Base-by-base conservation (phyloP, 2,797 vertebrate genomes). In the Phataginus tetradactyla region DNA sequence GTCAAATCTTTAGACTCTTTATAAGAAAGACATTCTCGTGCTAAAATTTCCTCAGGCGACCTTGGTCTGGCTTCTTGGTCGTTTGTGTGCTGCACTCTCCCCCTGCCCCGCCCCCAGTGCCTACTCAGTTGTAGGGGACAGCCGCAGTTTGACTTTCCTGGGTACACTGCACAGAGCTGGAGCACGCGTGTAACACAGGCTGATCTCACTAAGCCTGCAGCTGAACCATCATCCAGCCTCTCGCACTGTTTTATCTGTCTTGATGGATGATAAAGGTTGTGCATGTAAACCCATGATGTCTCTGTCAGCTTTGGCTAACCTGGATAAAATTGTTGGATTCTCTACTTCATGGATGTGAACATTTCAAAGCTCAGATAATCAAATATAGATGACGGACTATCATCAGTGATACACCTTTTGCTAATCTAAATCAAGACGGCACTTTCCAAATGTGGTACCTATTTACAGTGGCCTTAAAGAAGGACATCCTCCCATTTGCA, bases 1-100 rank as follows among this genome's bases (percentile, higher is more conserved):
- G 37, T 77, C 66, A 55, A 93, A 61, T 91, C 69, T 91, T 88
- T 27, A 51, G 71, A 72, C 39, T 81, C 66, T 91, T 92, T 86
- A 86, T 94, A 94, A 59, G 68, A 78, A 95, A 95, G 18, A 64
- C 42, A 69, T 66, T 95, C 37, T 93, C 29, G 17, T 86, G 32
- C 68, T 75, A 77, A n/a, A 57, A 49, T 80, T 87, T 32, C 53
- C 80, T 59, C 42, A 87, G 23, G 71, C 27, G 77, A 53, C 15
- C 51, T 94, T 78, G 66, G 39, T 79, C 88, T 63, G 83, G 15
- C n/a, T 90, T 83, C 64, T 83, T 77, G 32, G 25, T 59, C 63
- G 55, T 72, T 69, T 81, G 11, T 55, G 55, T 68, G 39, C 84
- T 21, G 29, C 25, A 23, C 51, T 45, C 45, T 45, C 45, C 45